Evolutionary conservation across 2,888 invertebrate species (phyloP), one percentile per base, ranked within the genome.

Genomic region (Branchipolynoe longqiensis): DNA sequence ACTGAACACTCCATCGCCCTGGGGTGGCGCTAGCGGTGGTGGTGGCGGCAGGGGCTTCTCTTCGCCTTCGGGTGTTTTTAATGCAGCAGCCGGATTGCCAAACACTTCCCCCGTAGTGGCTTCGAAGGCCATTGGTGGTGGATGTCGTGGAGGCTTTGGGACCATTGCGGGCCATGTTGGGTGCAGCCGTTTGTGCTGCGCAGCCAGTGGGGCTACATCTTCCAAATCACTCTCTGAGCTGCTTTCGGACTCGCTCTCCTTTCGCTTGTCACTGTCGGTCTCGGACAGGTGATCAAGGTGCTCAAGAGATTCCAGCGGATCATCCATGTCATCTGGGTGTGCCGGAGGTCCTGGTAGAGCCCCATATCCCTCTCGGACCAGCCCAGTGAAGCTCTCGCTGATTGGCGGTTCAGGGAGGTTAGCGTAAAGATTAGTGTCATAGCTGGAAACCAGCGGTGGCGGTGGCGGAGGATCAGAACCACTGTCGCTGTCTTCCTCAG

Each of bases 391-490:
- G 4, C n/a, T 33, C 36, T 33, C 69, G 31, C 25, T 22, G n/a
- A n/a, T n/a, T 1, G 78, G 78, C 3, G 78, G 78, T 18, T 78
- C 78, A 8, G 78, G 78, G n/a, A 78, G 78, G 78, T 41, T 78
- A 48, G 78, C 41, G 48, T 41, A 78, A 25, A 78, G 78, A 28
- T 25, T 54, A 25, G 12, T 78, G 48, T 78, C 78, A n/a, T 78
- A 78, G n/a, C 14, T 54, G 18, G 48, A 41, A 22, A 38, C 4
- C 25, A 54, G 69, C 22, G 84, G 84, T 0, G 84, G 84, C 18
- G 84, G 84, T 22, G 85, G 85, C 0, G 78, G 85, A 1, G 41
- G 82, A 18, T 64, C 73, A 1, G 85, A 73, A 22, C 83, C 85
- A 54, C 36, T 36, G 18, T 38, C 48, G 38, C 38, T 59, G 56